phyloP scores from a whole-genome alignment of 2,113 vertebrate species.

The Myrmecophaga tridactyla region DNA sequence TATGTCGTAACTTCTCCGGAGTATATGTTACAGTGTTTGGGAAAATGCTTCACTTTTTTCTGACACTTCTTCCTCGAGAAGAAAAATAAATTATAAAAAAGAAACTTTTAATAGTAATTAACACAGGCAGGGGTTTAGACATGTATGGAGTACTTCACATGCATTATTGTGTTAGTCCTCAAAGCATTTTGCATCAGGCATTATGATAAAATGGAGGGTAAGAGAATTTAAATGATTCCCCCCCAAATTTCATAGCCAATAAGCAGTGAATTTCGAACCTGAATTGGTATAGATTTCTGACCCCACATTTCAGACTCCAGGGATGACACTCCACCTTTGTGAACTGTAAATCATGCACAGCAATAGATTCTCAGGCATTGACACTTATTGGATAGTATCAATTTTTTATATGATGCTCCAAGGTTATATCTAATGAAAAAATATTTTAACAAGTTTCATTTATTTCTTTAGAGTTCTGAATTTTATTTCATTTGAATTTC shows the following conservation, averaged over 20 bases:
- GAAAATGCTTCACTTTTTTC: background rate
- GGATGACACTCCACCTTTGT: background rate
- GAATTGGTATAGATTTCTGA: background rate
- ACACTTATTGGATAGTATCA: slow-evolving; percentile 1
- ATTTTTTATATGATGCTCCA: background rate
- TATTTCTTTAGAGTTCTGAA: background rate
- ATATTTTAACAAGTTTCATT: slow-evolving; percentile 16
- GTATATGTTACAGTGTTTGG: background rate
- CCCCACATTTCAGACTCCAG: background rate
- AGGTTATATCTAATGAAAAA: slow-evolving; percentile 41
- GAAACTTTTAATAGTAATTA: background rate
- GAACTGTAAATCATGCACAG: background rate
- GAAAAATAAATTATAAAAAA: background rate
- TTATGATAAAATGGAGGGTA: background rate
- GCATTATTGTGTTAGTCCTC: background rate
- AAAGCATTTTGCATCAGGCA: background rate
- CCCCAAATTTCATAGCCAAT: background rate
- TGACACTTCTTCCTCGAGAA: background rate
- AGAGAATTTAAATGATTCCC: background rate
- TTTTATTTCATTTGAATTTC: slow-evolving; percentile 42
- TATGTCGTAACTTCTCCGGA: background rate
- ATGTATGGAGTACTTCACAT: background rate
- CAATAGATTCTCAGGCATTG: background rate
- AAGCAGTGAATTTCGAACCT: background rate
- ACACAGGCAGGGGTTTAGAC: background rate